phyloP scores from a whole-genome alignment of 2,888 invertebrate genomes.

The Drosophila trichaetosa region DNA sequence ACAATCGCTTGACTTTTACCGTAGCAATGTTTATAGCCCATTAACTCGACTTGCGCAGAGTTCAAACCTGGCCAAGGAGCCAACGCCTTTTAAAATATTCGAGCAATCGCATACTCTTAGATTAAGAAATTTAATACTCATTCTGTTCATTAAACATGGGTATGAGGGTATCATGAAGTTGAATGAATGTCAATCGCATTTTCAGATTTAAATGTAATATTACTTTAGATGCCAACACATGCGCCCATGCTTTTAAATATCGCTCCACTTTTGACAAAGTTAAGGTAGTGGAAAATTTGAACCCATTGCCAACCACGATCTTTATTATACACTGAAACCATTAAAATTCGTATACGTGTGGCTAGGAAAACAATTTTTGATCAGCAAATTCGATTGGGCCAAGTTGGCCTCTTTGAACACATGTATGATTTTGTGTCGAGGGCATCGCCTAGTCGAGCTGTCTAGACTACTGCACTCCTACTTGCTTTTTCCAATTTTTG shows the following conservation, averaged over 20 bases:
- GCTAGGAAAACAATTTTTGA: neutral
- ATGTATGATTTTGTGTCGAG: neutral
- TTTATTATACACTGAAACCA: neutral
- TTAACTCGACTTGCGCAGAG: constrained; percentile 57
- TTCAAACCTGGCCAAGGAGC: constrained; percentile 52
- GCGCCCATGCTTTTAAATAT: neutral
- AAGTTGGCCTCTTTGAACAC: neutral
- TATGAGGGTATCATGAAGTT: neutral
- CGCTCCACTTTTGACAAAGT: neutral
- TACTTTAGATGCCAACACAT: neutral
- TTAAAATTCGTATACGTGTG: neutral
- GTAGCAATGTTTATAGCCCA: constrained; percentile 68
- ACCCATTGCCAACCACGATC: neutral
- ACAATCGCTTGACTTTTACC: constrained; percentile 72
- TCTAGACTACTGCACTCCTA: neutral
- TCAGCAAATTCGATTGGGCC: neutral
- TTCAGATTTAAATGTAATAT: neutral
- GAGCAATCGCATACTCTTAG: constrained; percentile 47
- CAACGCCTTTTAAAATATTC: constrained; percentile 60
- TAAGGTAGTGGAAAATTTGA: neutral
- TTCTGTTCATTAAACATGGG: neutral
- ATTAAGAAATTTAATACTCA: constrained; percentile 69
- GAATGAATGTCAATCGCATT: neutral
- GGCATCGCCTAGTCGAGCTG: neutral
- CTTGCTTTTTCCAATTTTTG: constrained; percentile 9